A percentile compares a stretch with the other conserved stretches of the same genome.
phyloP scores from a whole-genome alignment of 64 coral and sea anemone genomes.

The Acropora tenuis region DNA sequence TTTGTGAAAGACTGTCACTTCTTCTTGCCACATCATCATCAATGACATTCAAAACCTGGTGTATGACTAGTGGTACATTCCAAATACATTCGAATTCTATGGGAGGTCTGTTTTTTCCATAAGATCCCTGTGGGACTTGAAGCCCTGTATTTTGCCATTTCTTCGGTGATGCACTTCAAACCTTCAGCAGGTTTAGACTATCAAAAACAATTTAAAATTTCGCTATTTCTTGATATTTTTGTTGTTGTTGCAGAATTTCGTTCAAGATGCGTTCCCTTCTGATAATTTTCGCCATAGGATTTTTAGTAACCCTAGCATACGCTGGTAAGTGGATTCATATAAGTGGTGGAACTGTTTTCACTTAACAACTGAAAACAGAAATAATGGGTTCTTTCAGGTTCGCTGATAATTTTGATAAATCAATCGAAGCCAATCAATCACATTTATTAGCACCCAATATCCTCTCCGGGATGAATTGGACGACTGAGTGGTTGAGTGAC shows the following conservation, averaged over 20 bases:
- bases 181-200: too few species aligned
- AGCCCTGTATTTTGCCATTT: too few species aligned
- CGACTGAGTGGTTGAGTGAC: not conserved
- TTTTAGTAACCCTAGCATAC: not conserved
- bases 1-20: not conserved
- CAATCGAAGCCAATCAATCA: too few species aligned
- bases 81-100: not conserved
- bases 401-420: too few species aligned
- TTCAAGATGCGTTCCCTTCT: conserved; percentile 19
- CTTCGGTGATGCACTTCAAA: too few species aligned
- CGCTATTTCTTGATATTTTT: not conserved
- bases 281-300: not conserved
- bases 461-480: not conserved
- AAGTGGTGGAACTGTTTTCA: too few species aligned
- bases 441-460: not conserved
- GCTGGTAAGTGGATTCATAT: not conserved
- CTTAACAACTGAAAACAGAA: too few species aligned
- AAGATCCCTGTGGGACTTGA: not conserved
- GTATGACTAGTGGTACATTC: not conserved
- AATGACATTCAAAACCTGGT: not conserved
- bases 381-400: too few species aligned
- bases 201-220: not conserved
- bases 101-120: not conserved
- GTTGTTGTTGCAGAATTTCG: not conserved
- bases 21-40: not conserved